Conservation (phyloP, 2,113 vertebrate genomes). For the Zosterops borbonicus region DNA sequence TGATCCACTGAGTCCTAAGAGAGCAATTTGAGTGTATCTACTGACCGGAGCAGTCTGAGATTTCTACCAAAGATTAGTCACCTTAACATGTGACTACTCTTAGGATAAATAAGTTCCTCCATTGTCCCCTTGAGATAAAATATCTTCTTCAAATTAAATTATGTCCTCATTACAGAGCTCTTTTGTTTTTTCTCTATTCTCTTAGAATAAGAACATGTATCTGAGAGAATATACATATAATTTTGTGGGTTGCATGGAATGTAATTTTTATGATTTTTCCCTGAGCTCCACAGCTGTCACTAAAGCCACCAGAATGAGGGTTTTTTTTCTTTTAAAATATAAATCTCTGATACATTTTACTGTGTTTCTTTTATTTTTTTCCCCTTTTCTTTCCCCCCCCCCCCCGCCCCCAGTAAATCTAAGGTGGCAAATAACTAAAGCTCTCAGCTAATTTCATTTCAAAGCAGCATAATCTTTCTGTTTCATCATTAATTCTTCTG, state of each 20-base stretch:
- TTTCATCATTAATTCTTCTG: not conserved
- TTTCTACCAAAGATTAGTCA: not conserved
- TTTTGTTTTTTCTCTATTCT: not conserved
- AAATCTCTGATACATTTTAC: not conserved
- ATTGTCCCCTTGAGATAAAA: not conserved
- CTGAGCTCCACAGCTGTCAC: not conserved
- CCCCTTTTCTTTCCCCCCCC: not conserved
- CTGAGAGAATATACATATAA: not conserved
- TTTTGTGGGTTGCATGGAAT: not conserved
- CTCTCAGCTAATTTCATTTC: not conserved
- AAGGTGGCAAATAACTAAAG: not conserved
- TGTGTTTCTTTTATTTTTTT: not conserved
- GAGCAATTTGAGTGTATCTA: not conserved
- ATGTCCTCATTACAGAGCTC: rapidly evolving
- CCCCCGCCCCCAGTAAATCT: not conserved
- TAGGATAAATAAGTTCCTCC: not conserved
- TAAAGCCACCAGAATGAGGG: not conserved
- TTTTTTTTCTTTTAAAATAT: not conserved
- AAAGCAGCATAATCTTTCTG: not conserved
- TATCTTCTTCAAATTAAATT: not conserved
- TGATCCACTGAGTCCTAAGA: not conserved
- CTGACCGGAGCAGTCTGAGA: not conserved
- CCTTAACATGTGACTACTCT: not conserved
- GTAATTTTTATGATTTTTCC: not conserved
- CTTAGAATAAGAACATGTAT: not conserved